Evolutionary conservation across 1,140 invertebrate genomes (phyloP), one percentile per base, ranked within the genome.

Genomic region (Nasonia longicornis): DNA sequence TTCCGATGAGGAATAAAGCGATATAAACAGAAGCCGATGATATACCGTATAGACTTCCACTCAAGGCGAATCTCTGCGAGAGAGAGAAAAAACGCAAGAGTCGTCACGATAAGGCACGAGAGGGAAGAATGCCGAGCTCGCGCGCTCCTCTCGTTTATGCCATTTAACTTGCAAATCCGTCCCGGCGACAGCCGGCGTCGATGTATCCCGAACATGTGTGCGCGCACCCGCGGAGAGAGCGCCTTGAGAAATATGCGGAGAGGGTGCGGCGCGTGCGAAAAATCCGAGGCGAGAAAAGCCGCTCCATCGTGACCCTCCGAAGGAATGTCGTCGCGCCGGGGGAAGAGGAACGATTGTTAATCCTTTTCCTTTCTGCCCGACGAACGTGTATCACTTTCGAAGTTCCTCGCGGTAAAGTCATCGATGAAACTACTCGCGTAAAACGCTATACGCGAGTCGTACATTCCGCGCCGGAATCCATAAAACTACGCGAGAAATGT

Each of bases 141-240:
- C 12, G 4, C 52, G 63, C 66, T 82, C 84, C 74, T 83, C 85
- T 85, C 88, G 84, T 85, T 87, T 88, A 87, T 86, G 85, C 83
- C 85, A 89, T 89, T 89, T 89, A 89, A 89, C 88, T 89, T 89
- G 87, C 86, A 89, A 89, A 89, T 89, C 86, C 85, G 83, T 82
- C 85, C 82, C 76, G 11, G 45, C 8, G 22, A 10, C 48, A 38
- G 48, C 48, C 48, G 48, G 42, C 63, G 26, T 31, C 35, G 31
- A 58, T 70, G 38, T 71, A 63, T 64, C 29, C n/a, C 70, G 12
- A 71, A 29, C 52, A 72, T 82, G 74, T 80, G 83, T 80, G 81
- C 35, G n/a, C 16, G 52, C 6, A n/a, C 0, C 6, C 14, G 35
- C 48, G 66, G 38, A 42, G 38, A 84, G 70, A 48, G 3, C 26